Base-by-base conservation (phyloP, 2,888 invertebrate species). In the Eristalis pertinax region DNA sequence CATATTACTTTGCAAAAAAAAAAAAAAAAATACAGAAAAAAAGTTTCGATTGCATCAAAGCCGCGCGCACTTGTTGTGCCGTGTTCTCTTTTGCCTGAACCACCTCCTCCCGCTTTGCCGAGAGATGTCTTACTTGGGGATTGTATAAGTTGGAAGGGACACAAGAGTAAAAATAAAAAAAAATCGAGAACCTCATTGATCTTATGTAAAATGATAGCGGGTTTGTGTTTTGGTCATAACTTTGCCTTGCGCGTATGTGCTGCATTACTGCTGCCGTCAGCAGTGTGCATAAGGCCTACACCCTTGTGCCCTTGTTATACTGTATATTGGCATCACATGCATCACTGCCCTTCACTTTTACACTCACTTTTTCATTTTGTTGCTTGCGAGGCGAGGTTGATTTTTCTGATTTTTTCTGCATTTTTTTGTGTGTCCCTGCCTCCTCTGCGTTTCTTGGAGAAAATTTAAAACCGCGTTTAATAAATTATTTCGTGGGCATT, bases 401-500 rank as follows among this genome's bases (percentile, higher is more conserved):
- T 43, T 38, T 38, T 76, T 69, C n/a, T n/a, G n/a, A n/a, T 90
- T 91, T 89, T 68, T 58, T 26, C 1, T 1, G 1, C 26, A 4
- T 4, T 26, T 26, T 56, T 8, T 8, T 50, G 32, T 1, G 32
- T 38, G 43, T 58, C 29, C 41, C 22, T 60, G 43, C 29, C 29
- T 62, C 35, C 26, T 65, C 22, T 56, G 29, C 43, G 32, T 76
- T 43, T 19, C 26, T 58, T 81, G 73, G 73, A 69, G 77, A 81
- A 81, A 85, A 85, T 69, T 85, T 81, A 86, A 86, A 69, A 81
- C 65, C 74, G 68, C 77, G 73, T 77, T 91, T 91, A 91, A 91
- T 91, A 91, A 91, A 91, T 91, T 91, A 91, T 91, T 91, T 91
- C 89, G 91, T 91, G 91, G 91, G 91, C 91, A 91, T 91, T 91